phyloP scores from a whole-genome alignment of 2,113 vertebrate species.

The Martes martes region DNA sequence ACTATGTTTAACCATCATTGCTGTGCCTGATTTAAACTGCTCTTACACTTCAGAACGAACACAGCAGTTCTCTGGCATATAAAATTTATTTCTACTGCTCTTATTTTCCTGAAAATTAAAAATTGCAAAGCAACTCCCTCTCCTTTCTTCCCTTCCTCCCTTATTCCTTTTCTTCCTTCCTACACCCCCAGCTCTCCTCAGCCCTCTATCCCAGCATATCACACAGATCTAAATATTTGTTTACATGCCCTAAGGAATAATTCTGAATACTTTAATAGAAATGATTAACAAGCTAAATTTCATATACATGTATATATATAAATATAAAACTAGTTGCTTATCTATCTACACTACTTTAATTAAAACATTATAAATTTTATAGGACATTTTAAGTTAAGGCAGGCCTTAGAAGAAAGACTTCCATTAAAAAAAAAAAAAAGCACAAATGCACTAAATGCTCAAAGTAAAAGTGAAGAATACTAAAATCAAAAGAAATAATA shows the following conservation, averaged over 20 bases:
- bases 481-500: neutral
- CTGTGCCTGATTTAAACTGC: neutral
- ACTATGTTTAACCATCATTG: neutral
- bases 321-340: neutral
- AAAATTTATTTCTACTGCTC: neutral
- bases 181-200: neutral
- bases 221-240: neutral
- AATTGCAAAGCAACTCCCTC: neutral
- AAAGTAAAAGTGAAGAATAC: neutral
- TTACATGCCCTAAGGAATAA: neutral
- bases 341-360: neutral
- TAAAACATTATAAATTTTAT: neutral
- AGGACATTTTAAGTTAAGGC: neutral
- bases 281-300: neutral
- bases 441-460: neutral
- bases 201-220: neutral
- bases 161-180: neutral
- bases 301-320: neutral
- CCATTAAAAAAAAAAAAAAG: neutral
- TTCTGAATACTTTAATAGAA: neutral
- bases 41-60: neutral
- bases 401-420: neutral
- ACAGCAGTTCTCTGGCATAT: neutral
- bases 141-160: neutral
- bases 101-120: conserved; percentile 31